Evolutionary conservation across 92 coral and sea anemone genomes (phyloP), one percentile per base, ranked within the genome.

Genomic region (Micromussa lordhowensis): DNA sequence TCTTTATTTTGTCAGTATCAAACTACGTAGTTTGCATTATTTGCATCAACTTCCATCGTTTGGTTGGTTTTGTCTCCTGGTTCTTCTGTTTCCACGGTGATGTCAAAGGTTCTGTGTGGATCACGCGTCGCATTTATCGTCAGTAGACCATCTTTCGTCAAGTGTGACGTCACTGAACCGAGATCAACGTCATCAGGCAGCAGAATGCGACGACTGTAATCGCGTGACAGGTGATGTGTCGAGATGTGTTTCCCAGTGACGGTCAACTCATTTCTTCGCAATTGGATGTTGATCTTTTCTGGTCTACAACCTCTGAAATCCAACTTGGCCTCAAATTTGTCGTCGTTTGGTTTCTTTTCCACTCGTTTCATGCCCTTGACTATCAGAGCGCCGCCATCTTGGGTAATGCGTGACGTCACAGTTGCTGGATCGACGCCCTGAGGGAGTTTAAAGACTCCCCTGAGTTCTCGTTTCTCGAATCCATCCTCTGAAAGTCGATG

Each of bases 101-200:
- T 35, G 8, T 87, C 90, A 8, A 87, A 40, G 40, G 53, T 32
- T 71, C 79, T 78, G 51, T 87, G 36, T 32, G 72, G 78, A 18
- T 87, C 75, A 78, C 90, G 84, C 35, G 73, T 13, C n/a, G 92
- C 94, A 24, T 92, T 68, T 24, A 92, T 89, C 35, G 75, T 85
- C 83, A 92, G 82, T 49, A 80, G 31, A 16, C 94, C 90, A 58
- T 92, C 90, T 68, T 86, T 89, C 29, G 79, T 79, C 71, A 92
- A 72, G 59, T 64, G 74, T 32, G 92, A 92, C 57, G 75, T 79
- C 92, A 92, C 40, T 28, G 94, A 78, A 38, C 83, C 54, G 74
- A 83, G 58, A 54, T 89, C 92, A 13, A 76, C 94, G 68, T 84
- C 94, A 54, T 81, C 75, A 10, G 94, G 94, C 76, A 92, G 85